Base-by-base conservation (phyloP, 1,140 invertebrate genomes). In the Oscheius sp. region DNA sequence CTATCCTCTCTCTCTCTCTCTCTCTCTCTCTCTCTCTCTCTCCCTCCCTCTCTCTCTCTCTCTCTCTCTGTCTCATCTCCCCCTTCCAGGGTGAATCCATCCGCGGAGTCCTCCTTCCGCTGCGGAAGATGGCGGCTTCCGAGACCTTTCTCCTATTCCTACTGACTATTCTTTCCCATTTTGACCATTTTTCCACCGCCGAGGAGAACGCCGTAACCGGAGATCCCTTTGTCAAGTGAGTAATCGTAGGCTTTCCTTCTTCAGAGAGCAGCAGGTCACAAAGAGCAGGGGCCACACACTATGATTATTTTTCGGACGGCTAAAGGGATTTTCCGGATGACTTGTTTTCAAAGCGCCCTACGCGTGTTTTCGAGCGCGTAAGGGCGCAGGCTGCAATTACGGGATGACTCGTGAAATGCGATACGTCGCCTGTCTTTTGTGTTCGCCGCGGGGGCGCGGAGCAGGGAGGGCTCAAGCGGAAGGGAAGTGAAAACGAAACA, bases 211-310 rank as follows among this genome's bases (percentile, higher is more conserved):
- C 49, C 4, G 49, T 55, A 4, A 26, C 28, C 7, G 49, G 49
- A 23, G 49, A 55, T 7, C 49, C 49, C 7, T 55, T 55, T 26
- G 49, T 55, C 49, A 55, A 55, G 49, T 55, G 49, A 55, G 49
- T 55, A 7, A 15, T 55, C n/a, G n/a, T n/a, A n/a, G n/a, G n/a
- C n/a, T n/a, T n/a, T n/a, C n/a, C n/a, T n/a, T n/a, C n/a, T n/a
- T n/a, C n/a, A n/a, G n/a, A n/a, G 38, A n/a, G 38, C 7, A 42
- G 38, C 38, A 42, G 38, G n/a, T 10, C 7, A 42, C 7, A 42
- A 42, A 42, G 38, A 42, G 7, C n/a, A 10, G 38, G 38, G n/a
- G n/a, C n/a, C 7, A n/a, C 7, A 42, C n/a, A 42, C 7, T 42
- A n/a, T 42, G 38, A 10, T 42, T n/a, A 42, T 10, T 42, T 42